Evolutionary conservation across 2,113 vertebrate species (phyloP).

Genomic region (Struthio camelus): DNA sequence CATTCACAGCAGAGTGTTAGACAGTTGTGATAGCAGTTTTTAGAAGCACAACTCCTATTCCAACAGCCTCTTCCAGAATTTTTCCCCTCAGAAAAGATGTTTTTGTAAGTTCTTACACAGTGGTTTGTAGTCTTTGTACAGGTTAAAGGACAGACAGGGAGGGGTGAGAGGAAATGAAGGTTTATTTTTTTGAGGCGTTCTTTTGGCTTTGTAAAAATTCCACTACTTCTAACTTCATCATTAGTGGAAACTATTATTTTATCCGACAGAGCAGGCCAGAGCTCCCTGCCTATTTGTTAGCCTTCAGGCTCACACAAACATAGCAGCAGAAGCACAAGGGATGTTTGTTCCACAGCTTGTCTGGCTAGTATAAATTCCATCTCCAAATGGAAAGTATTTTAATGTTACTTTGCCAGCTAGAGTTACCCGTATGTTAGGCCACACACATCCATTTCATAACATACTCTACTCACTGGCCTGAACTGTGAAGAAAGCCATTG

Average conservation of each 20-base stretch:
- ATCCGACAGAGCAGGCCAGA: neutral
- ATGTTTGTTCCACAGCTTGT: slow-evolving; percentile 50
- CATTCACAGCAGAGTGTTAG: neutral
- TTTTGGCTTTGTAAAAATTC: slow-evolving; percentile 33
- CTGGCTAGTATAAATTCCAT: slow-evolving; percentile 68
- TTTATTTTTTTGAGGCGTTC: slow-evolving; percentile 33
- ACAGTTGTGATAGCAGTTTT: neutral
- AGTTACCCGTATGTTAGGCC: slow-evolving; percentile 52
- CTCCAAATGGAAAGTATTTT: slow-evolving; percentile 67
- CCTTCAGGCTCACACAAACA: slow-evolving; percentile 62
- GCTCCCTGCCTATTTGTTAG: slow-evolving; percentile 62
- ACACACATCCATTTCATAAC: slow-evolving; percentile 42
- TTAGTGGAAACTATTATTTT: slow-evolving; percentile 67
- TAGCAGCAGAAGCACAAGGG: slow-evolving; percentile 51
- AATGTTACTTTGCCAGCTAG: slow-evolving; percentile 37
- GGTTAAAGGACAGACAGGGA: slow-evolving; percentile 39
- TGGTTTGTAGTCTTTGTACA: neutral
- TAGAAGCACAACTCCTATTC: neutral
- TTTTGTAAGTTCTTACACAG: neutral
- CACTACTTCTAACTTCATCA: neutral
- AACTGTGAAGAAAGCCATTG: neutral
- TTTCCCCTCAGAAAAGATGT: neutral
- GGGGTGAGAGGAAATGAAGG: slow-evolving; percentile 8
- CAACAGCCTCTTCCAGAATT: neutral
- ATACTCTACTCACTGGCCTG: neutral